Evolutionary conservation across 1,140 invertebrate species (phyloP), one percentile per base, ranked within the genome.

Genomic region (Trichomalopsis sarcophagae): DNA sequence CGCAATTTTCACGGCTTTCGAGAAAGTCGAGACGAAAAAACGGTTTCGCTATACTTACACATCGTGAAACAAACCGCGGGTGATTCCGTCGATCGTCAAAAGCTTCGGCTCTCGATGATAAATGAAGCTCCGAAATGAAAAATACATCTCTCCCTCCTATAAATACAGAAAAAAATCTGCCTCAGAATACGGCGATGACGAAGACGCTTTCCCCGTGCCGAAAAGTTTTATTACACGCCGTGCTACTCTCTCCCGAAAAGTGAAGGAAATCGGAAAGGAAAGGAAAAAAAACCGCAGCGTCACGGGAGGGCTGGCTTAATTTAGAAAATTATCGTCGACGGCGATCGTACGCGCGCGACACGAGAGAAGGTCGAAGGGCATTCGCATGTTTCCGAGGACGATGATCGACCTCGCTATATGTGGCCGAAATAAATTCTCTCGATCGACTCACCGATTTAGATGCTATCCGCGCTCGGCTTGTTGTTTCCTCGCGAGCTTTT

Each of bases 321-420:
- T 73, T 81, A 81, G 80, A 73, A 81, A 81, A 81, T 81, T 81
- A 81, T 73, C 68, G 36, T 21, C 68, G 27, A 27, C 27, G 33
- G 33, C 78, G 78, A 68, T 80, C 76, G 33, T 4, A 4, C 33
- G 33, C 33, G 2, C 33, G 33, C n/a, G 62, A 62, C 21, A 62
- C 30, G 76, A 55, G 27, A 66, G 77, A 71, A 71, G 68, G 68
- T 71, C 68, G 27, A 33, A 71, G 80, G 69, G 40, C 69, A 27
- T 27, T 73, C 69, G 69, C 66, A 36, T 30, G 68, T 33, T 33
- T 27, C 69, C 27, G 80, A 81, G 68, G 80, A 81, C 80, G 69
- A 81, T 17, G 44, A 81, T 74, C 44, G 68, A 81, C 79, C 79
- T 81, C 66, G 79, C n/a, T 17, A 44, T 6, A 44, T 13, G 27